Percentiles rank a stretch among this genome's conserved stretches.
Evolutionary conservation across 1,140 invertebrate genomes (phyloP).

Genomic region (Prorops nasuta): DNA sequence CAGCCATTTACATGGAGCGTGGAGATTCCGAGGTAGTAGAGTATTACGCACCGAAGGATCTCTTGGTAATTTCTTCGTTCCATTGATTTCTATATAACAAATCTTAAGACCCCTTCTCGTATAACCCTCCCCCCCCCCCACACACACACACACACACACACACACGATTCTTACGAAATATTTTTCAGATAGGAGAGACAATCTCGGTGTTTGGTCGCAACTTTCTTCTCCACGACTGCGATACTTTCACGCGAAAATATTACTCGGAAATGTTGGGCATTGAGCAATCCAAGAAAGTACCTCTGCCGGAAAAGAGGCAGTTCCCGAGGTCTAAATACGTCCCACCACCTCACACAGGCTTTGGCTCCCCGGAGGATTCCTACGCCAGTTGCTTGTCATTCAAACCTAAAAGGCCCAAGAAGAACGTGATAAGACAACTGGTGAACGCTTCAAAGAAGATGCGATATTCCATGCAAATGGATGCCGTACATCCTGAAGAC

Average conservation of each 20-base stretch:
- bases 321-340: neutral
- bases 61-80: constrained; percentile 56
- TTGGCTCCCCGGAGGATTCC: constrained; percentile 66
- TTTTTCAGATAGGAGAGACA: constrained; percentile 63
- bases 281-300: constrained; percentile 46
- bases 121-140: too few species aligned
- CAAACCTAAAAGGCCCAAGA: constrained; percentile 68
- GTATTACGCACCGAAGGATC: constrained; percentile 75
- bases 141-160: too few species aligned
- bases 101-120: too few species aligned
- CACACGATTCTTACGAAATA: too few species aligned
- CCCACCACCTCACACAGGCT: constrained; percentile 15
- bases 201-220: constrained; percentile 67
- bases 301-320: neutral
- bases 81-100: constrained; percentile 47
- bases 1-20: constrained; percentile 63
- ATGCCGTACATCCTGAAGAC: constrained; percentile 69
- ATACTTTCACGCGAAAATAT: constrained; percentile 76
- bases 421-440: constrained; percentile 65
- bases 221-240: constrained; percentile 78
- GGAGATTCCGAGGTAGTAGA: constrained; percentile 69
- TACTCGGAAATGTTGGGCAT: constrained; percentile 58
- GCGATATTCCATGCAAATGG: constrained; percentile 66
- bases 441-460: constrained; percentile 63
- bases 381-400: constrained; percentile 68